Evolutionary conservation across 2,797 vertebrate species (phyloP), one percentile per base, ranked within the genome.

Genomic region (Echeneis naucrates): DNA sequence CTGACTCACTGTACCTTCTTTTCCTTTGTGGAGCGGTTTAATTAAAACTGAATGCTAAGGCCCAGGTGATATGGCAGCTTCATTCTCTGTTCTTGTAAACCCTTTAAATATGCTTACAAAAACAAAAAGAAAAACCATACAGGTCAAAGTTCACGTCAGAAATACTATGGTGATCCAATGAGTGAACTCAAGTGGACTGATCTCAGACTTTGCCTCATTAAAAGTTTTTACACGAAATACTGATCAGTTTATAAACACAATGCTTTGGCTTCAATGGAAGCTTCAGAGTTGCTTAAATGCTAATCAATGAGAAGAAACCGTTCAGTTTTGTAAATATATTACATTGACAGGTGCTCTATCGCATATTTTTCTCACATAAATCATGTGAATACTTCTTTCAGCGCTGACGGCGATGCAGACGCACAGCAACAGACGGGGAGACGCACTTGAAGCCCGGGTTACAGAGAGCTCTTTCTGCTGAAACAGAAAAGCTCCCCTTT

Each of bases 391-490:
- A 7, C 19, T 27, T 61, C 76, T 87, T 88, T 78, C 68, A 81
- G 51, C 66, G 7, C n/a, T 17, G 55, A 81, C 55, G 70, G 48
- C 1, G 4, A 12, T 37, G 42, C 45, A 80, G 65, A 77, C 61
- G 26, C 42, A 48, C 30, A 38, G 55, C 40, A 47, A 63, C 52
- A 72, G 77, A 59, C 23, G 16, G 51, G 58, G 68, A 81, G 64
- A 66, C 69, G 17, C 65, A 64, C 69, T 37, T 4, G 4, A 59
- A 55, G 76, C 56, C 50, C 59, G 23, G 80, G 64, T 85, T 65
- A 93, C 85, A 92, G 77, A 88, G 78, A 66, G 81, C 54, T 77
- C 88, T 89, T 90, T 90, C 86, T 91, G 64, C 68, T 71, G 23
- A 7, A 45, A 82, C 47, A 85, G 80, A 77, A 88, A 77, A 88